Conservation (phyloP, 2,888 invertebrate species). For the Cataglyphis altisquamis region DNA sequence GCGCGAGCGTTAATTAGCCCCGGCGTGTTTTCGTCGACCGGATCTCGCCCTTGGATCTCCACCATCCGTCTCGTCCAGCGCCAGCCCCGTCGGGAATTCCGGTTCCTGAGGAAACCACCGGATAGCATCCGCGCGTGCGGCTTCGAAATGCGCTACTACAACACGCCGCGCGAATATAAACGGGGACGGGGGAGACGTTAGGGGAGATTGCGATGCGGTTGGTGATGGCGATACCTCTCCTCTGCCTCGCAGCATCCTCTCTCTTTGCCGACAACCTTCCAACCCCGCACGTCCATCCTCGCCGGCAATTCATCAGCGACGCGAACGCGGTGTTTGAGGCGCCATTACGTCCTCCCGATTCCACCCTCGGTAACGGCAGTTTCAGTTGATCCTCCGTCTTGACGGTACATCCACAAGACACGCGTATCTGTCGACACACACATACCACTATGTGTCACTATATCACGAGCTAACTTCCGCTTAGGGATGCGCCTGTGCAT, state of each 20-base stretch:
- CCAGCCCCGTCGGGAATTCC: constrained; percentile 65
- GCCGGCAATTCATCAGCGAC: constrained; percentile 65
- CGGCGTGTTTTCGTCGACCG: constrained; percentile 71
- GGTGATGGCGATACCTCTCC: constrained; percentile 4
- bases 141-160: constrained; percentile 42
- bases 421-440: constrained; percentile 14
- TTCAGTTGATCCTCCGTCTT: constrained; percentile 61
- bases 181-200: neutral
- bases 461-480: neutral
- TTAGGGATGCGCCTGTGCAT: constrained; percentile 1
- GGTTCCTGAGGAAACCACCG: constrained; percentile 72
- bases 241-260: constrained; percentile 18
- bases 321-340: constrained; percentile 70
- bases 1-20: constrained; percentile 75
- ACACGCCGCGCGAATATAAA: constrained; percentile 50
- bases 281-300: constrained; percentile 62
- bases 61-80: constrained; percentile 23
- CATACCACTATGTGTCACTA: neutral
- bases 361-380: constrained; percentile 47
- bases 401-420: constrained; percentile 2
- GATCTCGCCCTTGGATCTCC: constrained; percentile 22
- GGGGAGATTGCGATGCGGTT: neutral
- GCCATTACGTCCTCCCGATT: constrained; percentile 64
- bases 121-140: constrained; percentile 47
- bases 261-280: constrained; percentile 58